Evolutionary conservation across 2,888 invertebrate genomes (phyloP), one percentile per base, ranked within the genome.

Genomic region (Miltochrista miniata): DNA sequence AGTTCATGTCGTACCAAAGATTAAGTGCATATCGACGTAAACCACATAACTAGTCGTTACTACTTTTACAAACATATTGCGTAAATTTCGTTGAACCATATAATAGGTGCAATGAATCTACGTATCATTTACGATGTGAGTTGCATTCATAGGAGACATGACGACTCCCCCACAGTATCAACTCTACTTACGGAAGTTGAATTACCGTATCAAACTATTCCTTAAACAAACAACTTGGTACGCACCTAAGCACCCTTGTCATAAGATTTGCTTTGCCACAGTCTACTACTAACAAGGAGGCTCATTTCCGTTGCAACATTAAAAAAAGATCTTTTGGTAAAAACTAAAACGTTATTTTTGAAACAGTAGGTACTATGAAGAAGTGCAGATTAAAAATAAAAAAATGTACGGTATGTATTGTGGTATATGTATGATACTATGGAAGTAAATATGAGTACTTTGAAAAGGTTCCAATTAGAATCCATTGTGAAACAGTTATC

Each of bases 141-240:
- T 9, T 15, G 31, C 36, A 67, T 45, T 59, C 51, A 53, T 59
- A 56, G 72, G 57, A 83, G 82, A 84, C 84, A 74, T 72, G 64
- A 56, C 57, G 84, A 72, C 85, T 85, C 81, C 76, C 59, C 56
- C 58, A 52, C 72, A 61, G 74, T 81, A 83, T 81, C 78, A 81
- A 81, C 77, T 76, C 57, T 61, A 65, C 70, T 70, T 68, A 72
- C 82, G 86, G 86, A 87, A 85, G 87, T 87, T 83, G 83, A 71
- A 83, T 82, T 78, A 83, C 76, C 74, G 64, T 83, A 83, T 84
- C 81, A 71, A 79, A 78, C 70, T 80, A 81, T 86, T 80, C 80
- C 80, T 82, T 79, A 62, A 68, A 55, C 76, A 83, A 82, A 85
- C 83, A 81, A 66, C 62, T 71, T 70, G 70, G 57, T 50, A 35